Evolutionary conservation across 2,888 invertebrate genomes (phyloP).

Genomic region (Pyrrhosoma nymphula): DNA sequence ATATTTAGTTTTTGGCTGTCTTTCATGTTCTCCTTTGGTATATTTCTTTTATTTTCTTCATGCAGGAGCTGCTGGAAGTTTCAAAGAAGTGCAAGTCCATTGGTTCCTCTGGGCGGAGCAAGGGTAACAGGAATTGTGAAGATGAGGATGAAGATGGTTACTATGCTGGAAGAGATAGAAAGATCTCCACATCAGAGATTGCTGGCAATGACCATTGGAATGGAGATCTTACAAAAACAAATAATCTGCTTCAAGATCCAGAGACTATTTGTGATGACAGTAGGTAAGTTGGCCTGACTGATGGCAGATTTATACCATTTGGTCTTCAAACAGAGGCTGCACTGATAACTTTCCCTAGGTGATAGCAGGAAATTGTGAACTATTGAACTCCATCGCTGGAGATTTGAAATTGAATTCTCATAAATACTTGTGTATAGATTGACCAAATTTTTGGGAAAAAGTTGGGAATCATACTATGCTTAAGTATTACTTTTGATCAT

Average conservation of each 20-base stretch:
- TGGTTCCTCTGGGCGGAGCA: constrained; percentile 77
- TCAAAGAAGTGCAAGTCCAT: constrained; percentile 80
- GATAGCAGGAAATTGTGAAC: too few relatives aligned
- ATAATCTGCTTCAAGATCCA: constrained; percentile 72
- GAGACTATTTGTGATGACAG: constrained; percentile 79
- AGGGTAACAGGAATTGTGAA: constrained; percentile 70
- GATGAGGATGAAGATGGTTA: background rate
- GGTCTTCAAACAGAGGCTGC: too few relatives aligned
- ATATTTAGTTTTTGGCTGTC: too few relatives aligned
- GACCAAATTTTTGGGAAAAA: too few relatives aligned
- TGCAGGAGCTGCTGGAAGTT: constrained; percentile 81
- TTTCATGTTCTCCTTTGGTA: background rate
- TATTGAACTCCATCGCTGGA: too few relatives aligned
- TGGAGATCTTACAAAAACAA: background rate
- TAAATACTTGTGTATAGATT: too few relatives aligned
- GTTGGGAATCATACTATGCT: too few relatives aligned
- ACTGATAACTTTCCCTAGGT: too few relatives aligned
- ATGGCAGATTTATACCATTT: too few relatives aligned
- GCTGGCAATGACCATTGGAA: background rate
- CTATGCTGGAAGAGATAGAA: background rate
- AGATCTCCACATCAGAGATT: background rate
- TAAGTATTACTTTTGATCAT: too few relatives aligned
- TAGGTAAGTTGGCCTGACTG: constrained; percentile 77
- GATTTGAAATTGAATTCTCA: too few relatives aligned
- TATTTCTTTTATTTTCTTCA: background rate